phyloP scores from a whole-genome alignment of 2,888 invertebrate species.

The Folsomia candida region DNA sequence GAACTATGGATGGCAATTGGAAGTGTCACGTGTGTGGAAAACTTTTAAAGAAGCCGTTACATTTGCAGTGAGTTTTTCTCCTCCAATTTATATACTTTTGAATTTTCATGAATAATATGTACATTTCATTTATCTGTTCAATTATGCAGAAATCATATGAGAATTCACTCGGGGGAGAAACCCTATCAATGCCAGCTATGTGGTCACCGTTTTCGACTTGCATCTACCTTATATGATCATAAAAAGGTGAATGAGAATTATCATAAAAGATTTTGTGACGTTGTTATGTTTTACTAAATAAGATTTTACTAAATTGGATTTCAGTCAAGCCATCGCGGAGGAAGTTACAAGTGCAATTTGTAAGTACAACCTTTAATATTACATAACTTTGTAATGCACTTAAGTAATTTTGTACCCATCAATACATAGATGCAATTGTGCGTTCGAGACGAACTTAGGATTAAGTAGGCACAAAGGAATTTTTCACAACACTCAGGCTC shows the following conservation, averaged over 20 bases:
- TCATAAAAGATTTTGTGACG: no score
- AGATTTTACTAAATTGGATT: not conserved
- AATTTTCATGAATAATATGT: slow-evolving; percentile 5
- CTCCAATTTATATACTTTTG: not conserved
- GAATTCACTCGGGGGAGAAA: no score
- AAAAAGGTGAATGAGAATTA: slow-evolving; percentile 25
- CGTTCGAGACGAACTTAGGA: not conserved
- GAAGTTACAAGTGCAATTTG: not conserved
- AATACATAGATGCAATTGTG: slow-evolving; percentile 4
- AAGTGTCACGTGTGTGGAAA: not conserved
- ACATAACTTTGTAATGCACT: not conserved
- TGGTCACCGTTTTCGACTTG: not conserved
- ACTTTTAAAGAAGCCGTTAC: not conserved
- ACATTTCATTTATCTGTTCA: no score
- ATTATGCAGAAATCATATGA: no score
- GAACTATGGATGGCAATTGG: not conserved
- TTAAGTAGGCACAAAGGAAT: slow-evolving; percentile 7
- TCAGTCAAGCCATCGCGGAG: slow-evolving; percentile 7
- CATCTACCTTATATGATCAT: slow-evolving; percentile 9
- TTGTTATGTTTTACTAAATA: not conserved
- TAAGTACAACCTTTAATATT: not conserved
- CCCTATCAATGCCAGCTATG: slow-evolving; percentile 15
- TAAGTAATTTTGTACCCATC: not conserved
- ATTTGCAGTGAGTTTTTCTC: not conserved
- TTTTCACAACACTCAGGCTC: not conserved